Evolutionary conservation across 2,888 invertebrate species (phyloP).

Genomic region (Callinectes sapidus): DNA sequence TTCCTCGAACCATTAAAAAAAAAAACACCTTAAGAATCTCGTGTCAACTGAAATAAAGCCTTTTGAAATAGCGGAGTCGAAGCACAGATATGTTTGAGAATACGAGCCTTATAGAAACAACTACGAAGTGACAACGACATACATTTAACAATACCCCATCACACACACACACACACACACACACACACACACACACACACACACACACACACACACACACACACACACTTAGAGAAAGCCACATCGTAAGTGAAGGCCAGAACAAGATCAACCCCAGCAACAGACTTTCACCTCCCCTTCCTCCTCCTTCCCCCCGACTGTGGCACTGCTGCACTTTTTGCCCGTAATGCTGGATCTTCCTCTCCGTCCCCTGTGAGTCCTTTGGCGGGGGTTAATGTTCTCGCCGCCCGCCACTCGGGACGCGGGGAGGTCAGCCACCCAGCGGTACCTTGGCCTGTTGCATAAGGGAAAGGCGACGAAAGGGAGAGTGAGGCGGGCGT

Average conservation of each 20-base stretch:
- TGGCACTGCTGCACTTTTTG: background rate
- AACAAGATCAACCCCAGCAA: background rate
- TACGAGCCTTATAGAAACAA: no score
- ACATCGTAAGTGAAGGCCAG: conserved; percentile 14
- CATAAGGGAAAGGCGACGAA: background rate
- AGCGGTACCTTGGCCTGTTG: background rate
- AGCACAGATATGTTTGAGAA: no score
- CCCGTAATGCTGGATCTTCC: conserved; percentile 16
- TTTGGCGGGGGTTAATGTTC: conserved; percentile 10
- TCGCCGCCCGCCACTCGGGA: background rate
- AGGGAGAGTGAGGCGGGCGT: background rate
- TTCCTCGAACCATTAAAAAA: no score
- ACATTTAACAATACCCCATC: no score
- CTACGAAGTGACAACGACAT: no score
- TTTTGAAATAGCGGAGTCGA: no score
- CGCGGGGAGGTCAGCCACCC: background rate
- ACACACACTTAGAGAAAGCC: conserved; percentile 29
- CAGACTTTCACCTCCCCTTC: conserved; percentile 9
- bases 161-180: background rate
- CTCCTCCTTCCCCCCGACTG: background rate
- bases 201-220: conserved; percentile 38
- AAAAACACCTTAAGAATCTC: no score
- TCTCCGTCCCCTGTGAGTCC: background rate
- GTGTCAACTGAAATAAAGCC: no score
- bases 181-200: conserved; percentile 33